Base-by-base conservation (phyloP, 2,113 vertebrate species). In the Chaetops frenatus region DNA sequence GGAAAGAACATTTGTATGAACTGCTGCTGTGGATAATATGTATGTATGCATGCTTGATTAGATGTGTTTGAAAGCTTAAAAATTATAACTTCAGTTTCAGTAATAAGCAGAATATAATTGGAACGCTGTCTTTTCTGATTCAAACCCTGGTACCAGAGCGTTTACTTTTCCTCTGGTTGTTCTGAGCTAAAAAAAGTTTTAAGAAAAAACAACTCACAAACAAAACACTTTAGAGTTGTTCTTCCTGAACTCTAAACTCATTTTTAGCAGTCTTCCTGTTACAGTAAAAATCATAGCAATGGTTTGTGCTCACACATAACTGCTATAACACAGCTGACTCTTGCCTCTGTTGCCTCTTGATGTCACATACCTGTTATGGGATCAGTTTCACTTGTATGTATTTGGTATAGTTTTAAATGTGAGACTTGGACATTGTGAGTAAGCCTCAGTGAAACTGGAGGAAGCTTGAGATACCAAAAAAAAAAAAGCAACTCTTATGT, bases 201-300 rank as follows among this genome's bases (percentile, higher is more conserved):
- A 54, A 87, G 24, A 5, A 79, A 51, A 77, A 25, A 51, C 51
- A 42, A 11, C 23, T 27, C 25, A 19, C 10, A 36, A 45, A 66
- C 25, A 33, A 42, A 89, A 86, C 6, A 5, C 28, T 45, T 54
- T 15, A 29, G 60, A 60, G 40, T 45, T 85, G 33, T 51, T 79
- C 29, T 36, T 72, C 19, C 25, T 72, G 58, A 77, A 20, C 64
- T n/a, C 33, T 38, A 7, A 62, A 67, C n/a, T 57, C 0, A 0
- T 61, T 86, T 85, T 90, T 48, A 62, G 48, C 22, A 58, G 10
- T 71, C 14, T 65, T 92, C 40, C 22, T 72, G 24, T 53, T 71
- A 18, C 15, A 53, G n/a, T 51, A 48, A 25, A 8, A 60, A 15
- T 76, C 18, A 6, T 5, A 33, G 31, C 42, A 58, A 62, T 48